Evolutionary conservation across 2,888 invertebrate genomes (phyloP).

Genomic region (Thymelicus lineola): DNA sequence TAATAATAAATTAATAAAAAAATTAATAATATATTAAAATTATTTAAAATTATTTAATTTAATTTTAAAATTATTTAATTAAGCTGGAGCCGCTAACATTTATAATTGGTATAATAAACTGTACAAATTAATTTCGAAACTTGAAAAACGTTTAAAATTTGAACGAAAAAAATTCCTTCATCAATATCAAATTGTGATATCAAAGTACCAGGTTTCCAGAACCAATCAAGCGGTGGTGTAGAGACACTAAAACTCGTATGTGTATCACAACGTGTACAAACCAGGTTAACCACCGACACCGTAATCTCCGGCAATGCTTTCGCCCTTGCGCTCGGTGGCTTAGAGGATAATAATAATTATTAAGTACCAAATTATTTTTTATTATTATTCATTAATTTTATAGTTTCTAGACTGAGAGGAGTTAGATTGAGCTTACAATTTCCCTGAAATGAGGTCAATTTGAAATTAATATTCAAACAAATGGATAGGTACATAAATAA

Average conservation of each 20-base stretch:
- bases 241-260: conserved; percentile 60
- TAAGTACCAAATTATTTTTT: conserved; percentile 54
- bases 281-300: conserved; percentile 84
- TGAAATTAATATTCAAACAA: neutral
- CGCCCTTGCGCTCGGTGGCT: conserved; percentile 79
- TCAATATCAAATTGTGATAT: too few species aligned
- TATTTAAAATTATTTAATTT: too few species aligned
- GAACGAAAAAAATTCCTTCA: too few species aligned
- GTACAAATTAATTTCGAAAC: too few species aligned
- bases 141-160: too few species aligned
- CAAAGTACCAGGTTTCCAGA: conserved; percentile 59
- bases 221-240: conserved; percentile 57
- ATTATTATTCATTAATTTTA: conserved; percentile 11
- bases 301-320: conserved; percentile 81
- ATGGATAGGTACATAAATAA: neutral
- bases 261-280: conserved; percentile 74
- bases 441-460: conserved; percentile 30
- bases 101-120: too few species aligned
- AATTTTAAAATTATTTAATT: too few species aligned
- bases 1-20: too few species aligned
- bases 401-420: conserved; percentile 13
- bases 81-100: too few species aligned
- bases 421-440: conserved; percentile 15
- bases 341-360: conserved; percentile 71
- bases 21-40: too few species aligned